Evolutionary conservation across 2,888 invertebrate species (phyloP), one percentile per base, ranked within the genome.

Genomic region (Tetramorium bicarinatum): DNA sequence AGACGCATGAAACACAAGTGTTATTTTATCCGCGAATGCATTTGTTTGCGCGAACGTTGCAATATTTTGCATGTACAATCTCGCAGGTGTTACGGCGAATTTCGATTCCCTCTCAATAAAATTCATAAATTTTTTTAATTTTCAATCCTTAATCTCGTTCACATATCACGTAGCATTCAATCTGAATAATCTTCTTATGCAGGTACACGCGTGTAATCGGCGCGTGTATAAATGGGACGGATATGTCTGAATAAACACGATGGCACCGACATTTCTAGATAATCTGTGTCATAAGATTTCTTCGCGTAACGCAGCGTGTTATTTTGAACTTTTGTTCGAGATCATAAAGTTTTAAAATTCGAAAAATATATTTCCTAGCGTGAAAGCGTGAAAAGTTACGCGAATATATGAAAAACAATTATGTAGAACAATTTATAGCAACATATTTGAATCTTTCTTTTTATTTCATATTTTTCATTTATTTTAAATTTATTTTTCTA

Each of bases 231-330:
- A 76, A 64, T 75, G 38, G 18, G 18, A 38, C 9, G 47, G 44
- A 25, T 38, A 52, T 67, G n/a, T 81, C 61, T 21, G 29, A 29
- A 59, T 34, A 29, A 52, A 49, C 9, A 49, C 13, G 29, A 72
- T 44, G 21, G 47, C 66, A 44, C 15, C 44, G 44, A 54, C 34
- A 61, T 83, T 81, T 66, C 66, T 49, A 41, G 64, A 80, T 56
- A 71, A 74, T 69, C 62, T 54, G 69, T 74, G 67, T 67, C 80
- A 52, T 59, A 6, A 59, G 44, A 3, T 29, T 61, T 61, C 11
- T 21, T 15, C 21, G 21, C 9, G 9, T 47, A 62, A 75, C 18
- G 18, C 15, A 18, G 4, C 41, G 18, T 18, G 21, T 62, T 76
- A 64, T 64, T 75, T 62, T 62, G 3, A 29, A 76, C 13, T 25